Evolutionary conservation across 2,888 invertebrate species (phyloP).

Genomic region (Mimumesa dahlbomi): DNA sequence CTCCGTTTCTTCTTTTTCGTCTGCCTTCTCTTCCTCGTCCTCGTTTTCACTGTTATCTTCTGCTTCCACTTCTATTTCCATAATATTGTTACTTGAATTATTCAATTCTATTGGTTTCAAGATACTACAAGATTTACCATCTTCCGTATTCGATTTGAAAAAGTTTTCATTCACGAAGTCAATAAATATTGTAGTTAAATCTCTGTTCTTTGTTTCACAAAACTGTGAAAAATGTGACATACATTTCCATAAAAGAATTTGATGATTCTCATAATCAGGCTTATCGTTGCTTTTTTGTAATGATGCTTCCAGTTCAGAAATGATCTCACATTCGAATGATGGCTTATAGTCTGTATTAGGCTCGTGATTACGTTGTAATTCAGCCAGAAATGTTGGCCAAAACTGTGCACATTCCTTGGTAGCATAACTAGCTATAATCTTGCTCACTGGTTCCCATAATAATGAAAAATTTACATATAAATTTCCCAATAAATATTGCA

Average conservation of each 20-base stretch:
- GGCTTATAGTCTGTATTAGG: constrained; percentile 13
- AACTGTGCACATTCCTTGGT: constrained; percentile 82
- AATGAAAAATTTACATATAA: constrained; percentile 93
- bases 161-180: constrained; percentile 88
- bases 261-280: constrained; percentile 88
- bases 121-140: constrained; percentile 83
- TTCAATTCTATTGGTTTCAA: constrained; percentile 71
- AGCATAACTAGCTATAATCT: constrained; percentile 89
- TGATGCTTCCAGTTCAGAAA: constrained; percentile 54
- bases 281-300: constrained; percentile 81
- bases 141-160: constrained; percentile 83
- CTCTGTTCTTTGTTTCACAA: constrained; percentile 90
- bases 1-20: constrained; percentile 69
- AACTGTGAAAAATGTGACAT: constrained; percentile 88
- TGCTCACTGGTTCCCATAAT: constrained; percentile 91
- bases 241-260: constrained; percentile 90
- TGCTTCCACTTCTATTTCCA: constrained; percentile 42
- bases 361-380: constrained; percentile 81
- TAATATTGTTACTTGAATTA: too few species aligned
- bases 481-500: constrained; percentile 91
- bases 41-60: constrained; percentile 76
- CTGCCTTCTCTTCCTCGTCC: constrained; percentile 71
- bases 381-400: constrained; percentile 86
- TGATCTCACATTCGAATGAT: constrained; percentile 65
- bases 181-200: constrained; percentile 90